phyloP scores from a whole-genome alignment of 2,888 invertebrate species.

The Siphlonurus alternatus region DNA sequence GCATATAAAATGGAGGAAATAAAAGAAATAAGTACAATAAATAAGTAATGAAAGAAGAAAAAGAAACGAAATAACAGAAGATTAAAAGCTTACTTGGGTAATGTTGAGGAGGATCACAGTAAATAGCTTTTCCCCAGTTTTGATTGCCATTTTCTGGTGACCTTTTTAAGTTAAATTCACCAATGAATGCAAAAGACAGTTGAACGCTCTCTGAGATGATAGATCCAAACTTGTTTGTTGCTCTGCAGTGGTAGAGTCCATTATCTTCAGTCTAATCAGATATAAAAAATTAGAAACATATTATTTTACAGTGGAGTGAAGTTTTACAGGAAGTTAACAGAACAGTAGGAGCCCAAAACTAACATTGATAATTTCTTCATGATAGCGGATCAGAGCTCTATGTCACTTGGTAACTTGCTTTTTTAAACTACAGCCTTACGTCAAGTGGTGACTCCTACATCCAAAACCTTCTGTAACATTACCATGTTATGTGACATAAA shows the following conservation, averaged over 20 bases:
- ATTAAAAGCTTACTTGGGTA: constrained; percentile 45
- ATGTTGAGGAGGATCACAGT: constrained; percentile 84
- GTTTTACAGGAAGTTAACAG: too few species aligned
- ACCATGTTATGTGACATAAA: too few species aligned
- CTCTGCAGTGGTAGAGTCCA: constrained; percentile 82
- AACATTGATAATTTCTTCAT: too few species aligned
- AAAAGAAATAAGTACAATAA: constrained; percentile 12
- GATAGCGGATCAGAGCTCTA: too few species aligned
- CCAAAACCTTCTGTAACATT: too few species aligned
- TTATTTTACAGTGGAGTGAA: too few species aligned
- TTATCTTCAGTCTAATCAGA: constrained; percentile 46
- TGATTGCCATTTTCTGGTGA: constrained; percentile 70
- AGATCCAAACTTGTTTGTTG: constrained; percentile 74
- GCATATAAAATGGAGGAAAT: not conserved
- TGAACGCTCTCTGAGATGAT: constrained; percentile 77
- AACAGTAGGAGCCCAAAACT: too few species aligned
- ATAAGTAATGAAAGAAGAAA: not conserved
- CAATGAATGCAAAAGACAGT: constrained; percentile 72
- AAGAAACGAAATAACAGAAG: not conserved
- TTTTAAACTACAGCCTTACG: too few species aligned
- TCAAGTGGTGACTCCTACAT: too few species aligned
- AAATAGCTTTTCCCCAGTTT: constrained; percentile 86
- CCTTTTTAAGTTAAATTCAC: constrained; percentile 78
- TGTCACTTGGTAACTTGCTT: too few species aligned
- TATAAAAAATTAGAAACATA: too few species aligned